Evolutionary conservation across 2,797 vertebrate species (phyloP), one percentile per base, ranked within the genome.

Genomic region (Calcarius lapponicus): DNA sequence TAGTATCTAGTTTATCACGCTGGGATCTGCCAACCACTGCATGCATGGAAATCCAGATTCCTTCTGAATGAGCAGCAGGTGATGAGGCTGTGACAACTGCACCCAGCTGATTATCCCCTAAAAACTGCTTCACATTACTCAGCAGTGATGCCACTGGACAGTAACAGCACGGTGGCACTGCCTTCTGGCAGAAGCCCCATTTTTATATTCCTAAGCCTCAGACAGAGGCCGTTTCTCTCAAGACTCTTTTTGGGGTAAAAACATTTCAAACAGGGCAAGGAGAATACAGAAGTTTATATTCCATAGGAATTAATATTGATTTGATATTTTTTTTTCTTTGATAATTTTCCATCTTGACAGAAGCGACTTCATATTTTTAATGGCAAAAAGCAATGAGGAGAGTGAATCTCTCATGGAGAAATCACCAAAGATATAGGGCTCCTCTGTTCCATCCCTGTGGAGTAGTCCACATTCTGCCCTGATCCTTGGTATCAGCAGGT

Each of bases 81-180:
- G 94, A 96, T 90, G 86, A 65, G 60, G 83, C 92, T 86, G 92
- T 91, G 94, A 95, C 94, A 96, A 96, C 96, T 96, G 95, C 90
- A 93, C 91, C 60, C 82, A 66, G 10, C 70, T 65, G 82, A 92
- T 86, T 73, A 86, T 87, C 90, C 74, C 73, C 86, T 90, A 34
- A 64, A 93, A 93, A 90, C 94, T 91, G 91, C 80, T 86, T 94
- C 48, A 86, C 96, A 93, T 97, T 96, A 80, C 92, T 96, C 92
- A 90, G 82, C 86, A 93, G 91, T 96, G 94, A 96, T 94, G 93
- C 90, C 95, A 95, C 73, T 43, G 71, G 36, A 70, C 91, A 36
- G 78, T 80, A 90, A 94, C 73, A 80, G 94, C 92, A 65, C 34
- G 5, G 62, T 60, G 93, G 10, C 0, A 0, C 22, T 74, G 50